Base-by-base conservation (phyloP, 1,140 invertebrate genomes). In the Aphelinus atriplicis region DNA sequence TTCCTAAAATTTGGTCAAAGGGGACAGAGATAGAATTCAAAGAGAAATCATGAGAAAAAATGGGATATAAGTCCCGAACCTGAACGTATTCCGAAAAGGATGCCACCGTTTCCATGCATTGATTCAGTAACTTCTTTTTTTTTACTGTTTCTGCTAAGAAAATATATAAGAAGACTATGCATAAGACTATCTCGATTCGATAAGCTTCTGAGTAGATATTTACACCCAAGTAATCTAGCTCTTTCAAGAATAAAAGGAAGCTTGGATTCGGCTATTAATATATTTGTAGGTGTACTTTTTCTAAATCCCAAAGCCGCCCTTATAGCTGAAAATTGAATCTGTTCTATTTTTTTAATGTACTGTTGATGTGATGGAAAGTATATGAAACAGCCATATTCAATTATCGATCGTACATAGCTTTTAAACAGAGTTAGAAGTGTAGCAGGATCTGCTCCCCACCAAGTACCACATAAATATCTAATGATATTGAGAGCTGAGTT, bases 391-490 rank as follows among this genome's bases (percentile, higher is more conserved):
- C 47, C 56, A n/a, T 67, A 67, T 7, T 73, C 71, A 2, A 73
- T 58, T n/a, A 48, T 50, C 2, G 62, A 51, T 3, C 71, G 51
- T 7, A 61, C 47, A 10, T 6, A 58, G 10, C 66, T 68, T 58
- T 68, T 68, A 7, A 57, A 68, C 2, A 65, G 9, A 3, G 42
- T 26, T 4, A 65, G 2, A 7, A 66, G 46, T 1, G 48, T 67
- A 9, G 43, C 7, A 3, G 63, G 55, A 45, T 64, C 1, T 10
- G 55, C 10, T n/a, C 63, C 71, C 71, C 69, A 73, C 72, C 71
- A 73, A 6, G 55, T 73, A 4, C 71, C 71, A 4, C 50, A n/a
- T 43, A 66, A 60, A 45, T 50, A 73, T 66, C 60, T 73, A 5
- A 73, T 2, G 3, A 73, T 73, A 58, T 73, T 73, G 3, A 73